Evolutionary conservation across 2,888 invertebrate species (phyloP), one percentile per base, ranked within the genome.

Genomic region (Prenolepis imparis): DNA sequence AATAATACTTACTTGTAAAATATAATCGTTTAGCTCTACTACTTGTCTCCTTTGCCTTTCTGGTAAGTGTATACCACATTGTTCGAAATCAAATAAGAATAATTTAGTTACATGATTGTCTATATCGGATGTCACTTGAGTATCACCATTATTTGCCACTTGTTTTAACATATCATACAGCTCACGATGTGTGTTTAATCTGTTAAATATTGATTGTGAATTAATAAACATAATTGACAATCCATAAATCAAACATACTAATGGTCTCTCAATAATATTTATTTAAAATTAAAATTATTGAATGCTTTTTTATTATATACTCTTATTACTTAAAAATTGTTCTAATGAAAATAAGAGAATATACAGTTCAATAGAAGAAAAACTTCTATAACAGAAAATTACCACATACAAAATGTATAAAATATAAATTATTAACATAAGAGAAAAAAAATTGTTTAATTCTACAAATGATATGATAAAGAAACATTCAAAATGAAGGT

Each of bases 51-150:
- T 95, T 63, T 97, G 96, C 0, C 95, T 95, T 86, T 98, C 97
- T 11, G 97, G 96, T 83, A 99, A 95, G 94, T 99, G 99, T 85
- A 99, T 99, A 3, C 99, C 99, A 93, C 98, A 98, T 94, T 99
- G 99, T 93, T 99, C 99, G 95, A 99, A 99, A 95, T 99, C 99
- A 94, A 98, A 98, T 8, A 99, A 95, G 94, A 99, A 99, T 66
- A 99, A 95, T 91, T 97, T 96, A 0, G 98, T 97, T 0, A 99
- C 98, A 93, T 99, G 97, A 82, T 97, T 95, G 93, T 99, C 99
- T 0, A 98, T 97, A 0, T 96, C 96, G 11, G 96, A 96, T 11
- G 96, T 97, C 52, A 95, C 94, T 44, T 96, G 84, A 59, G 96
- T 95, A 90, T 99, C 99, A 0, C 97, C 97, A 4, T 96, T 95